Evolutionary conservation across 2,113 vertebrate species (phyloP).

Genomic region (Taxidea taxus): DNA sequence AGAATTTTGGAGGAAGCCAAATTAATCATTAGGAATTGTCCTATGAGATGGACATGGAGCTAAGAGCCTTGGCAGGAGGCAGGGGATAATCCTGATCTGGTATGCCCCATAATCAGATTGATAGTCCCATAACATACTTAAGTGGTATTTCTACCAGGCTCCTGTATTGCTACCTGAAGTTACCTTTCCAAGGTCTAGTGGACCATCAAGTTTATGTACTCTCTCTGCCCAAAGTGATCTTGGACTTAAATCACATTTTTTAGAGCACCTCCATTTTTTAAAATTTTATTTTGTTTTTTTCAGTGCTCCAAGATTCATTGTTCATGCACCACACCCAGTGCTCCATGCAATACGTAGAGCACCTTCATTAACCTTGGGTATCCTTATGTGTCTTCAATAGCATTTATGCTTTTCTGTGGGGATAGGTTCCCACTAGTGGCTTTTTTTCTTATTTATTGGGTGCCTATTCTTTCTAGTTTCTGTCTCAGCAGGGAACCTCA

Average conservation of each 20-base stretch:
- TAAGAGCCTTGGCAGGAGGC: no score
- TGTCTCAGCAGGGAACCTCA: background rate
- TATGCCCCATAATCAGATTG: accelerated
- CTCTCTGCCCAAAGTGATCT: background rate
- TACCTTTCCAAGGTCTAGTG: background rate
- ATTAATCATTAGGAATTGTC: background rate
- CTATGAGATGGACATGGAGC: background rate
- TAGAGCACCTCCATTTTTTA: background rate
- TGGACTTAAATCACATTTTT: background rate
- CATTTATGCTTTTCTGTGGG: background rate
- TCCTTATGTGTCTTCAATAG: background rate
- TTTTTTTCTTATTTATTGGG: background rate
- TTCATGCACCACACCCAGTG: no score
- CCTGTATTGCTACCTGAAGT: background rate
- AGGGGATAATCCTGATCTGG: background rate
- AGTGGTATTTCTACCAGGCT: background rate
- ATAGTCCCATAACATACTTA: accelerated
- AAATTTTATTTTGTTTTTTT: no score
- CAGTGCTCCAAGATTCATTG: no score
- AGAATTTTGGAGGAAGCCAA: background rate
- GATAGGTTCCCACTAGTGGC: background rate
- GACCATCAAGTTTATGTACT: background rate
- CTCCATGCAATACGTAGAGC: background rate
- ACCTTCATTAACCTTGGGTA: background rate
- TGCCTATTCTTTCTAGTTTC: background rate